These are phyloP conservation scores for Chrysolina americana DNA, from an alignment of 2,888 invertebrate genomes.

Conservation along the genomic window DNA sequence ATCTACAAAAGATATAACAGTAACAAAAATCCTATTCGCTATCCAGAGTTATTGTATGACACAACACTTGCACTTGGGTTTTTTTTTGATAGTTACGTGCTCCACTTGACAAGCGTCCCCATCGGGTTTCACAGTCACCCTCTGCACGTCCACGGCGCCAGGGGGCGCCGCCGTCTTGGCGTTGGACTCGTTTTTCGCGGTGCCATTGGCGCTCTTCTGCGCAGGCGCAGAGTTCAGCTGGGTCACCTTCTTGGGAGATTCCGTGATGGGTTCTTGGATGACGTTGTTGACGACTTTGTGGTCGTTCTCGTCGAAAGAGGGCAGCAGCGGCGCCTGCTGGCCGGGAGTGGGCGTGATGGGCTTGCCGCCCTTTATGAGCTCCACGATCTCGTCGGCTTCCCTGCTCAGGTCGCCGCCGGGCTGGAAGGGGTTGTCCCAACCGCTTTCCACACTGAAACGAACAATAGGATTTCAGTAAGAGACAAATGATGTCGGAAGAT, in stretches of 20 bases:
- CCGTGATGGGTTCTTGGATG: slow-evolving; percentile 57
- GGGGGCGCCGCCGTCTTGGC: slow-evolving; percentile 67
- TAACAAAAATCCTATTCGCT: slow-evolving; percentile 59
- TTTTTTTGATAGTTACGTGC: slow-evolving; percentile 94
- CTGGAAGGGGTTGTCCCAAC: slow-evolving; percentile 98
- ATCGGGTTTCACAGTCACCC: slow-evolving; percentile 80
- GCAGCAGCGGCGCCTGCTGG: slow-evolving; percentile 71
- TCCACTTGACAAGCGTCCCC: slow-evolving; percentile 83
- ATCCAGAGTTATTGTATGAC: slow-evolving; percentile 82
- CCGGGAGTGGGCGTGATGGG: slow-evolving; percentile 84
- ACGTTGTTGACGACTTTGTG: slow-evolving; percentile 44
- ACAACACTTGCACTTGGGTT: slow-evolving; percentile 96
- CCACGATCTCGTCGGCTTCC: slow-evolving; percentile 96
- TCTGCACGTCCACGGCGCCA: slow-evolving; percentile 80
- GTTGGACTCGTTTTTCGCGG: slow-evolving; percentile 61
- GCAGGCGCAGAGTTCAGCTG: slow-evolving; percentile 67
- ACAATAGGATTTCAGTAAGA: slow-evolving; percentile 10
- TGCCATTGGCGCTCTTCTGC: slow-evolving; percentile 63
- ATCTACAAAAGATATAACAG: slow-evolving; percentile 52
- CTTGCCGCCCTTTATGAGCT: slow-evolving; percentile 92
- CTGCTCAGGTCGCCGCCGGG: slow-evolving; percentile 95
- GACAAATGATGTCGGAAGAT: too few relatives aligned
- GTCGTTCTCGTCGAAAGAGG: slow-evolving; percentile 71
- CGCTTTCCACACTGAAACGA: slow-evolving; percentile 88
- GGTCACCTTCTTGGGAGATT: slow-evolving; percentile 58